Conservation (phyloP, 2,888 invertebrate genomes). For the Ptychoptera albimana region DNA sequence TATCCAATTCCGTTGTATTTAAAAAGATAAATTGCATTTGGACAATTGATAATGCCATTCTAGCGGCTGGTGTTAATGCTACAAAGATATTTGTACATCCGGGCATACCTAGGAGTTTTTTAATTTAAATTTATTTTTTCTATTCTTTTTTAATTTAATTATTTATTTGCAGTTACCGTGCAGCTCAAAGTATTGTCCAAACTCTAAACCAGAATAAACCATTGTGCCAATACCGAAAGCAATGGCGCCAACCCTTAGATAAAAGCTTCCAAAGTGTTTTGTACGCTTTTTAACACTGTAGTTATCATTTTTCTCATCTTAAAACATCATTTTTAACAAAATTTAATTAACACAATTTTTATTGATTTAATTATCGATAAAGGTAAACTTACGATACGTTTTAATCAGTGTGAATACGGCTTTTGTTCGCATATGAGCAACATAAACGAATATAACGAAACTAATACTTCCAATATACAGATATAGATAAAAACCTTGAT, state of each 20-base stretch:
- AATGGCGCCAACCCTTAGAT: slow-evolving; percentile 64
- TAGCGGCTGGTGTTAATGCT: slow-evolving; percentile 66
- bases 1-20: slow-evolving; percentile 59
- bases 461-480: slow-evolving; percentile 59
- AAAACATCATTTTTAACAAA: not conserved
- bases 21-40: slow-evolving; percentile 92
- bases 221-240: slow-evolving; percentile 45
- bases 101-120: slow-evolving; percentile 16
- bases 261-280: slow-evolving; percentile 68
- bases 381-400: slow-evolving; percentile 26
- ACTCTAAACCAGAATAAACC: slow-evolving; percentile 54
- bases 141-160: not conserved
- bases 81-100: slow-evolving; percentile 45
- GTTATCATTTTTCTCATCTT: slow-evolving; percentile 26
- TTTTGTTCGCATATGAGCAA: slow-evolving; percentile 45
- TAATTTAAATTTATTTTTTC: no score
- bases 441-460: slow-evolving; percentile 60
- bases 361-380: not conserved
- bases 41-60: slow-evolving; percentile 69
- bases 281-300: slow-evolving; percentile 26
- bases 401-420: slow-evolving; percentile 44
- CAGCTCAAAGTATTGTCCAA: slow-evolving; percentile 61
- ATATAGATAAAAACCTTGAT: slow-evolving; percentile 75
- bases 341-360: not conserved
- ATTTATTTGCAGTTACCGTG: slow-evolving; percentile 22